Percentiles rank a stretch among this genome's conserved stretches.
Conservation (phyloP, 1,140 invertebrate species). For the Drosophila equinoxialis region DNA sequence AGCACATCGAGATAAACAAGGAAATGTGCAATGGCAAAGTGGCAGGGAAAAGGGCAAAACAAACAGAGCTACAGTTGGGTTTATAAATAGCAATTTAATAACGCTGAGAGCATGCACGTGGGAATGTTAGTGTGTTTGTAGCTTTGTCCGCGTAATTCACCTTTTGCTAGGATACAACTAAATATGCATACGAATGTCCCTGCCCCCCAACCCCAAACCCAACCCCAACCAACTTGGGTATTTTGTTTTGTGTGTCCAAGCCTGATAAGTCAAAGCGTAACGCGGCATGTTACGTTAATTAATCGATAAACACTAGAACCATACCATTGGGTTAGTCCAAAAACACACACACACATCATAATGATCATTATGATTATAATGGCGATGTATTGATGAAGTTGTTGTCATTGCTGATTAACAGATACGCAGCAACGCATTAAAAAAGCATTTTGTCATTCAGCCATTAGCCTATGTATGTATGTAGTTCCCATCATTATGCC, state of each 20-base stretch:
- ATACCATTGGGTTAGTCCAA: conserved; percentile 2
- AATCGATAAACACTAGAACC: conserved; percentile 62
- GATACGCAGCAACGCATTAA: conserved; percentile 39
- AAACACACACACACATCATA: conserved; percentile 7
- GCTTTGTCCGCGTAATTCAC: background rate
- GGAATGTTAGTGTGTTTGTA: conserved; percentile 65
- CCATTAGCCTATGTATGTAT: conserved; percentile 48
- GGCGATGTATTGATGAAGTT: conserved; percentile 41
- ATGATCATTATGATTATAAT: conserved; percentile 56
- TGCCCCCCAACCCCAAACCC: no score
- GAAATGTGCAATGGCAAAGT: conserved; percentile 13
- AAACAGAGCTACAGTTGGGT: conserved; percentile 45
- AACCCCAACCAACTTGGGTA: no score
- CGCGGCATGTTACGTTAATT: conserved; percentile 75
- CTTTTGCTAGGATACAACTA: background rate
- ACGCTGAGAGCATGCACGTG: conserved; percentile 76
- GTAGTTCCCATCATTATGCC: conserved; percentile 53
- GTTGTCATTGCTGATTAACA: conserved; percentile 63
- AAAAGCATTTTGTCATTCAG: conserved; percentile 60
- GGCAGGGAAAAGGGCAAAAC: conserved; percentile 27
- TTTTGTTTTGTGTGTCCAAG: conserved; percentile 2
- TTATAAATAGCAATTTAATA: conserved; percentile 80
- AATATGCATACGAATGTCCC: background rate
- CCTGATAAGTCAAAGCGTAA: conserved; percentile 72
- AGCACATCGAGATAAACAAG: conserved; percentile 24